phyloP scores from a whole-genome alignment of 2,888 invertebrate genomes.

The Sphecodes monilicornis region DNA sequence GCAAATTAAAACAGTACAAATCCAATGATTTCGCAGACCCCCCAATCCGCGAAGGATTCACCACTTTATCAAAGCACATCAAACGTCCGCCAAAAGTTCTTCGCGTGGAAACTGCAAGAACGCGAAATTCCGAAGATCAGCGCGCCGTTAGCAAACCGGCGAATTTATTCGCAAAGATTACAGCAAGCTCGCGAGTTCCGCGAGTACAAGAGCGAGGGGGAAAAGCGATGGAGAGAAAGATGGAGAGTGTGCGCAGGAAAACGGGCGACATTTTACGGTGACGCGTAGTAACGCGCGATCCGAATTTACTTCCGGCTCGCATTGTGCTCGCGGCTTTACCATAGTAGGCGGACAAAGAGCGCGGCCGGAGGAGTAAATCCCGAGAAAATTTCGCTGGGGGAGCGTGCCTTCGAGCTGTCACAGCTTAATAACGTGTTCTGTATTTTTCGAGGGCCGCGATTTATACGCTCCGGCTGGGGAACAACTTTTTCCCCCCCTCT shows the following conservation, averaged over 20 bases:
- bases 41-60: too few species aligned
- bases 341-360: conserved; percentile 12
- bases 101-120: background rate
- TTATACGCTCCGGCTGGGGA: background rate
- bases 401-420: background rate
- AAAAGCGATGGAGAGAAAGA: background rate
- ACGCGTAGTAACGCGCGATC: conserved; percentile 22
- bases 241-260: background rate
- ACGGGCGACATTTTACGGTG: conserved; percentile 19
- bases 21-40: too few species aligned
- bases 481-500: background rate
- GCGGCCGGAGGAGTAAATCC: background rate
- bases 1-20: too few species aligned
- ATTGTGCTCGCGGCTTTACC: conserved; percentile 22
- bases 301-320: conserved; percentile 29
- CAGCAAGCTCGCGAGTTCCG: conserved; percentile 19
- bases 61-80: too few species aligned
- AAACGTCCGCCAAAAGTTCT: background rate
- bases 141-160: background rate
- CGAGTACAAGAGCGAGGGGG: too few species aligned
- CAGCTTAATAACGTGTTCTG: conserved; percentile 13
- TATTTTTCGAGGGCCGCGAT: conserved; percentile 3
- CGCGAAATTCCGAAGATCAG: background rate
- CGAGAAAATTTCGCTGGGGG: conserved; percentile 18
- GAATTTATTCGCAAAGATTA: conserved; percentile 13